Evolutionary conservation across 2,113 vertebrate genomes (phyloP).

Genomic region (Elephantulus edwardii): DNA sequence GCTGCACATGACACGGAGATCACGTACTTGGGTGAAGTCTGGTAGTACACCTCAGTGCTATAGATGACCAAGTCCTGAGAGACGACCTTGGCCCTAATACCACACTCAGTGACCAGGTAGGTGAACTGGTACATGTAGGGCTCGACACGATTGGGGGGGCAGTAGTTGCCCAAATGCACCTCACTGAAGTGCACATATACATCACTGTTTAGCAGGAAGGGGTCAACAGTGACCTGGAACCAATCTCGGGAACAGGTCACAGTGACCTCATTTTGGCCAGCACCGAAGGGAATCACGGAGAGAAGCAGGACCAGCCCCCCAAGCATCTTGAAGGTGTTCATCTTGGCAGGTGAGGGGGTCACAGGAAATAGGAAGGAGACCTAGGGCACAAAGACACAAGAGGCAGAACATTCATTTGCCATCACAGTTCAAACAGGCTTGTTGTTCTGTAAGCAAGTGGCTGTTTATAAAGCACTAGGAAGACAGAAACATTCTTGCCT

Average conservation of each 20-base stretch:
- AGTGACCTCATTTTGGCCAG: slow-evolving; percentile 32
- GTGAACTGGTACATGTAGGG: slow-evolving; percentile 63
- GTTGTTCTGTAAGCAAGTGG: neutral
- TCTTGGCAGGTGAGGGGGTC: neutral
- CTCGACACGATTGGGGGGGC: slow-evolving; percentile 50
- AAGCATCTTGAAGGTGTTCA: slow-evolving; percentile 28
- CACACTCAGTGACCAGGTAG: slow-evolving; percentile 69
- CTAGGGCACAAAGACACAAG: slow-evolving; percentile 61
- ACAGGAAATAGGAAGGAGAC: slow-evolving; percentile 55
- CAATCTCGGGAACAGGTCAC: slow-evolving; percentile 68
- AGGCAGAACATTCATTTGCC: slow-evolving; percentile 8
- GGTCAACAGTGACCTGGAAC: slow-evolving; percentile 64
- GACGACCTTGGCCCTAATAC: slow-evolving; percentile 58
- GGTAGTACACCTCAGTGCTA: slow-evolving; percentile 63
- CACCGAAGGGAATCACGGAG: neutral
- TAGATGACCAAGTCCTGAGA: slow-evolving; percentile 55
- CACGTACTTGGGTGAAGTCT: slow-evolving; percentile 41
- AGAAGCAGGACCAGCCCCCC: slow-evolving; percentile 4
- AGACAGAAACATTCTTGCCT: neutral
- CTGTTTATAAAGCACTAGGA: slow-evolving; percentile 6
- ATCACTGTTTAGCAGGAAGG: slow-evolving; percentile 62
- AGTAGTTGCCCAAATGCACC: slow-evolving; percentile 67
- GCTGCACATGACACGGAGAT: slow-evolving; percentile 65
- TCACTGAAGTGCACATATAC: slow-evolving; percentile 63
- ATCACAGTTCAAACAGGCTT: neutral